Percentiles rank a stretch among this genome's conserved stretches.
Conservation (phyloP, 2,797 vertebrate species). For the Poecilia gillii region DNA sequence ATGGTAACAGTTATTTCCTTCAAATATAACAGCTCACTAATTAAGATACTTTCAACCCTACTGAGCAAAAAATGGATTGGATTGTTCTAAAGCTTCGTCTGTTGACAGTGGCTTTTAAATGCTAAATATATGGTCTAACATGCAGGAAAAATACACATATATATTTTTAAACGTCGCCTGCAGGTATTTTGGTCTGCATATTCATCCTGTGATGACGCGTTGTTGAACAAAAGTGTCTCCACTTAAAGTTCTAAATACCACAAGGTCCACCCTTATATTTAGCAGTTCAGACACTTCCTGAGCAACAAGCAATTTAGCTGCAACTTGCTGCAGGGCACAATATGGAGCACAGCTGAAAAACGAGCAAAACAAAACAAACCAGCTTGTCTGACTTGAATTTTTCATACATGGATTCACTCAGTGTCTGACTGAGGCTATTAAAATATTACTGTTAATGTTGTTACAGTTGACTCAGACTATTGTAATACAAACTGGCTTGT, state of each 20-base stretch:
- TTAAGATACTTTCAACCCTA: neutral
- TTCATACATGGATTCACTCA: neutral
- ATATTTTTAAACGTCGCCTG: neutral
- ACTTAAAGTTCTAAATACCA: constrained; percentile 2
- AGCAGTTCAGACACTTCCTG: constrained; percentile 56
- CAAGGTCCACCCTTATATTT: constrained; percentile 47
- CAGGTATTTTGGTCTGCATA: neutral
- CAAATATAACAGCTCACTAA: neutral
- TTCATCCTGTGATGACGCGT: neutral
- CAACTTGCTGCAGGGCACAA: constrained; percentile 49
- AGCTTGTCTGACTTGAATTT: constrained; percentile 20
- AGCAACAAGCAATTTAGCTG: constrained; percentile 43
- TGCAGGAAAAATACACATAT: neutral
- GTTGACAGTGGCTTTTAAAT: neutral
- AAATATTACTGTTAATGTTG: constrained; percentile 2
- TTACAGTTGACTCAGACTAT: constrained; percentile 13
- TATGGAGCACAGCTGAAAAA: constrained; percentile 27
- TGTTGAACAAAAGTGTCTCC: neutral
- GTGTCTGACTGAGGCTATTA: neutral
- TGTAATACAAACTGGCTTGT: constrained; percentile 28
- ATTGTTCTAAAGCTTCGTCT: neutral
- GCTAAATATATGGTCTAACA: neutral
- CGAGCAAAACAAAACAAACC: constrained; percentile 11
- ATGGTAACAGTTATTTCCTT: neutral
- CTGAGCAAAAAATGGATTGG: neutral